Conservation (phyloP, 2,113 vertebrate species). For the mouse (Mus musculus) region GRCm39 chr10:83582501-83583000, state of each 20-base stretch:
- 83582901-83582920: background rate
- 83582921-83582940: background rate
- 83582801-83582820: background rate
- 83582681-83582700: background rate
- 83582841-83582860: background rate
- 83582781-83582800: conserved; percentile 21
- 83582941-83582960: background rate
- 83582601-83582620: background rate
- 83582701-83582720: background rate
- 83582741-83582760: background rate
- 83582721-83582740: conserved; percentile 4
- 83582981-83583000: background rate
- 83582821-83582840: background rate
- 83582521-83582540: background rate
- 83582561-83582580: background rate
- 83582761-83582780: background rate
- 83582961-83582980: background rate
- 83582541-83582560: background rate
- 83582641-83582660: background rate
- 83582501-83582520: background rate
- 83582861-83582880: background rate
- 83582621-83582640: background rate
- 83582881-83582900: background rate
- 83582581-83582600: background rate
- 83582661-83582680: background rate